Base-by-base conservation (phyloP, 2,888 invertebrate species). In the Heliconius hortense region DNA sequence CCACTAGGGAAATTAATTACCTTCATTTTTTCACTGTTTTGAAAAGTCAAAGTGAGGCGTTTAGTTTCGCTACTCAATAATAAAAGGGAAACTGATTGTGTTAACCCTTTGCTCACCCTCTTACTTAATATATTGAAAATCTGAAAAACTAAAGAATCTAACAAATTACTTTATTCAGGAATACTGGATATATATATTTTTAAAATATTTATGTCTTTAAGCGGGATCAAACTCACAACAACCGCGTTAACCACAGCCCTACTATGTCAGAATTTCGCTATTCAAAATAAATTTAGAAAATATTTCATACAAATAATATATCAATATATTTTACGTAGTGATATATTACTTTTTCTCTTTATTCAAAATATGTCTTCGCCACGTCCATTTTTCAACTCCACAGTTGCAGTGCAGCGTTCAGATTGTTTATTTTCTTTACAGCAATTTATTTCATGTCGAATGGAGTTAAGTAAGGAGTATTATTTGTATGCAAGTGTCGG, bases 391-490 rank as follows among this genome's bases (percentile, higher is more conserved):
- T 48, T 68, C 68, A 68, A 68, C 18, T 26, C 18, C 48, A 28
- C 39, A 28, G 21, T 56, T n/a, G 21, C 56, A n/a, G 43, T 35
- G n/a, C 35, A n/a, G 26, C 35, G 31, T 48, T 48, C 15, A 31
- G 4, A 28, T 68, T 68, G 68, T 68, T 68, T 68, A 64, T 64
- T 64, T 64, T 68, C 68, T 28, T 53, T 53, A 68, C 53, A 28
- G 28, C 53, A 53, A 68, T 68, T 68, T 68, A 68, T 68, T 68
- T 53, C 53, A 53, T 28, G 53, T 68, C 53, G 68, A 68, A 21
- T 68, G 28, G 18, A 68, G 28, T 68, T 68, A 48, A 68, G 48
- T 68, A 24, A 53, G 53, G 43, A 39, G 67, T 28, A 35, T 64
- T 64, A 39, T 39, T 39, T 64, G 35, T 39, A 64, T 35, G 24